A percentile compares a stretch with the other conserved stretches of the same genome.
These are phyloP conservation scores for Mesoclemmys tuberculata DNA, from an alignment of 2,113 vertebrate species.

Conservation along the genomic window DNA sequence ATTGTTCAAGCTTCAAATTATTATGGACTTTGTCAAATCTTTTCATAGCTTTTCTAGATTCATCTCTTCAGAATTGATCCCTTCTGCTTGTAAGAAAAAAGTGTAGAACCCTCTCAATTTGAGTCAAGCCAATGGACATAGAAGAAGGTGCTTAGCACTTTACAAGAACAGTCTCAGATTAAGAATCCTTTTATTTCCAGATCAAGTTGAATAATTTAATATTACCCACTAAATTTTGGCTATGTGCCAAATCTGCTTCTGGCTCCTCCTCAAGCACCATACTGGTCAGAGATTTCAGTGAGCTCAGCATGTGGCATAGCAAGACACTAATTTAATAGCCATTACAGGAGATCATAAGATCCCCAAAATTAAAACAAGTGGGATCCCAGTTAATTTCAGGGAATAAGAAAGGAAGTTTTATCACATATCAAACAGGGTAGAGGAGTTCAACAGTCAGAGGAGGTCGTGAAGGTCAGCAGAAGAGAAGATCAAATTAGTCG, in stretches of 20 bases:
- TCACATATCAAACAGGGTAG: not conserved
- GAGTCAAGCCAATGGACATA: not conserved
- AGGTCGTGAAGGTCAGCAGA: not conserved
- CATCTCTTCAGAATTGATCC: not conserved
- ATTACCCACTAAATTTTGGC: not conserved
- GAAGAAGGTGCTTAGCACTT: not conserved
- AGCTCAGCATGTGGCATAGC: not conserved
- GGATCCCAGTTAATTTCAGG: not conserved
- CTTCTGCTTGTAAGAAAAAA: not conserved
- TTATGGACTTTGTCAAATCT: not conserved
- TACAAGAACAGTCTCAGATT: accelerated
- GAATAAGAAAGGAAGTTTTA: not conserved
- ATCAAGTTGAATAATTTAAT: not conserved
- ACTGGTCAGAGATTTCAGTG: not conserved
- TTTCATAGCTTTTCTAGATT: not conserved
- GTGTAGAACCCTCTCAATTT: accelerated
- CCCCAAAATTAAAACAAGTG: not conserved
- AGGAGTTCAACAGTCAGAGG: not conserved
- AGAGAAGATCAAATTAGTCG: not conserved
- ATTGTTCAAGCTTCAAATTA: not conserved
- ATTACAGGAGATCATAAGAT: not conserved
- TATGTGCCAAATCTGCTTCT: not conserved
- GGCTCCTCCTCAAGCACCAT: not conserved
- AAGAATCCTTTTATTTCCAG: not conserved
- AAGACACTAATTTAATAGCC: not conserved